A percentile compares a stretch with the other conserved stretches of the same genome.
Conservation (phyloP, 2,797 vertebrate species). For the Hipposideros larvatus region DNA sequence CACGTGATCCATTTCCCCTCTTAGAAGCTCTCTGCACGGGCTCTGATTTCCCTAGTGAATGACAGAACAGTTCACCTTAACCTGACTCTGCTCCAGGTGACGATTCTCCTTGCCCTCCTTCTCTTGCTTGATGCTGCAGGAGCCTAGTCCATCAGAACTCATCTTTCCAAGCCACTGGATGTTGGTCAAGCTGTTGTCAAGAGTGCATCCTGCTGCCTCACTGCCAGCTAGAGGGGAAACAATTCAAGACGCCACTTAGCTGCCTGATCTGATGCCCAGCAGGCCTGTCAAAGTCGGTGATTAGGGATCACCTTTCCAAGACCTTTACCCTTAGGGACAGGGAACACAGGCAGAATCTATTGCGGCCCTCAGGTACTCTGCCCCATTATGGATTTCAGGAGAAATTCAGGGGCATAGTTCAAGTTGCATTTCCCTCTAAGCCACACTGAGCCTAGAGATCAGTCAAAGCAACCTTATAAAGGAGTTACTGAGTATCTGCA, state of each 20-base stretch:
- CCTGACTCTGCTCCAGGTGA: constrained; percentile 70
- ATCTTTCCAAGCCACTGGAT: constrained; percentile 96
- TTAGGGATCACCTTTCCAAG: neutral
- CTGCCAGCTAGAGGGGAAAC: constrained; percentile 81
- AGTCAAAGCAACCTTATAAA: neutral
- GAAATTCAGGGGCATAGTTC: neutral
- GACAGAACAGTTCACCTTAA: constrained; percentile 84
- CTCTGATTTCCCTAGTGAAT: neutral
- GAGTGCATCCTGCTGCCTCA: constrained; percentile 80
- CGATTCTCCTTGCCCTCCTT: constrained; percentile 90
- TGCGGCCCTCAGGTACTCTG: neutral
- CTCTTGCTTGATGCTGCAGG: constrained; percentile 87
- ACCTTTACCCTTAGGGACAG: neutral
- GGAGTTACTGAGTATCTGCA: neutral
- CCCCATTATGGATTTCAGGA: neutral
- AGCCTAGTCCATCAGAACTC: constrained; percentile 88
- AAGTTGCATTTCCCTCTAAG: neutral
- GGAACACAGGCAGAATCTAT: neutral
- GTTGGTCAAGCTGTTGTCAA: constrained; percentile 95
- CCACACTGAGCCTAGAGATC: neutral
- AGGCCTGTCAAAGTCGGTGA: neutral
- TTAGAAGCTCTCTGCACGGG: neutral
- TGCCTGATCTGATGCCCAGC: neutral
- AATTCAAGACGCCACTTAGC: constrained; percentile 63
- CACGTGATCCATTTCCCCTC: neutral